These are phyloP conservation scores for Apteryx mantelli DNA, from an alignment of 2,113 vertebrate species.

Conservation along the genomic window DNA sequence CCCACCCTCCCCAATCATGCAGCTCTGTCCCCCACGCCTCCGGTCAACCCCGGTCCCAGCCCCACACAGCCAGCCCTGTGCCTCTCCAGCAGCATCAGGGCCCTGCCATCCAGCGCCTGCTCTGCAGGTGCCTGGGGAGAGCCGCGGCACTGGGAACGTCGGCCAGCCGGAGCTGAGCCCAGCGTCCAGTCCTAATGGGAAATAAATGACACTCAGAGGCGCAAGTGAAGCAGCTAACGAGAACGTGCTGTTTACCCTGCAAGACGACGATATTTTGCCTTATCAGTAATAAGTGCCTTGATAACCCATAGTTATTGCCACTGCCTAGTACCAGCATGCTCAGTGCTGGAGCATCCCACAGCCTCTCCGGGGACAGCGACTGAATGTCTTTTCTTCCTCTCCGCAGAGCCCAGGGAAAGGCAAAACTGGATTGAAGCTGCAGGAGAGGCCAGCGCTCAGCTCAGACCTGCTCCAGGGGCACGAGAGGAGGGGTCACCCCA, in stretches of 20 bases:
- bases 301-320: not conserved
- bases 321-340: not conserved
- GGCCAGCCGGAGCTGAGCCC: not conserved
- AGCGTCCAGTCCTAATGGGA: accelerated
- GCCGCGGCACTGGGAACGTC: too few species aligned
- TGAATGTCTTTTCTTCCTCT: not conserved
- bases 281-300: not conserved
- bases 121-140: not conserved
- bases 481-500: not conserved
- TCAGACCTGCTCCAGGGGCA: not conserved
- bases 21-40: accelerated
- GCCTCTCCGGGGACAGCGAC: not conserved
- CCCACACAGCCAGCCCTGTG: not conserved
- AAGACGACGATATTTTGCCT: not conserved
- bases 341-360: accelerated
- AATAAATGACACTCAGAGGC: not conserved
- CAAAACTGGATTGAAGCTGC: not conserved
- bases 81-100: too few species aligned
- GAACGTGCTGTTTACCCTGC: not conserved
- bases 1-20: accelerated
- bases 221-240: accelerated
- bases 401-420: not conserved
- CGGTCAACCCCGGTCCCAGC: not conserved
- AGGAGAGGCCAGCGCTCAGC: not conserved
- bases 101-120: not conserved